Evolutionary conservation across 30 jellyfish, hydroid and myxozoan species (phyloP).

Genomic region (Phacellophora camtschatica): DNA sequence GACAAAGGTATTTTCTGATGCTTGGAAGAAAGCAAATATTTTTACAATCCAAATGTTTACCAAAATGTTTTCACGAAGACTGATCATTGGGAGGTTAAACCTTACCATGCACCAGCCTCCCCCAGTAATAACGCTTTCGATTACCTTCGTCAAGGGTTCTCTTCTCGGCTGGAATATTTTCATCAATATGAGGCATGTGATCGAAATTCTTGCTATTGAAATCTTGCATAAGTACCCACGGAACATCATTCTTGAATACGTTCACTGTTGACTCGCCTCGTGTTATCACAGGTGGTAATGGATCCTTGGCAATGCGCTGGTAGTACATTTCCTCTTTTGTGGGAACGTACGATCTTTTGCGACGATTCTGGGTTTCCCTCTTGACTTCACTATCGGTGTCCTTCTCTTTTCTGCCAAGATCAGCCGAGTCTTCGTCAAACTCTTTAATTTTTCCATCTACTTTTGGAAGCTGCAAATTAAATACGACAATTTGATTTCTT

Average conservation of each 20-base stretch:
- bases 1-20: no score
- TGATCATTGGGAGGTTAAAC: no score
- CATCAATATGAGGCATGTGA: conserved; percentile 11
- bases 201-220: conserved; percentile 9
- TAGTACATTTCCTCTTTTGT: conserved; percentile 27
- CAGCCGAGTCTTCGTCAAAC: conserved; percentile 10
- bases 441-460: conserved; percentile 27
- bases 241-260: conserved; percentile 26
- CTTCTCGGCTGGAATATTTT: conserved; percentile 29
- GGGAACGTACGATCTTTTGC: conserved; percentile 40
- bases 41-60: no score
- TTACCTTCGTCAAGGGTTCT: conserved; percentile 38
- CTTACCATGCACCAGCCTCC: background rate
- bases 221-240: conserved; percentile 59
- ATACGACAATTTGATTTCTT: no score
- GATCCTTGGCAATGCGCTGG: conserved; percentile 44
- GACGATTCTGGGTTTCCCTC: background rate
- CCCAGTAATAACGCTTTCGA: background rate
- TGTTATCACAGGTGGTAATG: conserved; percentile 39
- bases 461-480: background rate
- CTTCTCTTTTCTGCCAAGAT: conserved; percentile 23
- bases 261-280: conserved; percentile 40
- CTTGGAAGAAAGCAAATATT: no score
- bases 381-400: conserved; percentile 14
- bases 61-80: no score